phyloP scores from a whole-genome alignment of 23 tunicate genomes.

The Ciona savignyi region DNA sequence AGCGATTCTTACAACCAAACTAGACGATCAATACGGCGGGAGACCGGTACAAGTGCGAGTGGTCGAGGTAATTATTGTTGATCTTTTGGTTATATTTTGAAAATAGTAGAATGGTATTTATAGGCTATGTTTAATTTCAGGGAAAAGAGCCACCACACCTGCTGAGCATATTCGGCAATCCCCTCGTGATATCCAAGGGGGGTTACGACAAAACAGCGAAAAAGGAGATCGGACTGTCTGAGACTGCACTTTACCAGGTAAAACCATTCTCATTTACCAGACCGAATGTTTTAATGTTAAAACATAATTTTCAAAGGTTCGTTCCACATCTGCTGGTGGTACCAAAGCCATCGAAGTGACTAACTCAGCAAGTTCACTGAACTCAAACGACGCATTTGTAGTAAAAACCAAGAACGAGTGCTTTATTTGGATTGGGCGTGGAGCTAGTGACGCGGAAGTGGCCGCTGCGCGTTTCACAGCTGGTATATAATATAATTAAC shows the following conservation, averaged over 20 bases:
- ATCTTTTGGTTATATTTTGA: neutral
- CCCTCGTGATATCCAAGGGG: constrained; percentile 55
- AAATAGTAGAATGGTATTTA: too few species aligned
- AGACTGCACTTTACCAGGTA: constrained; percentile 58
- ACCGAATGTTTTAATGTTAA: neutral
- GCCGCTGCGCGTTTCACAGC: constrained; percentile 57
- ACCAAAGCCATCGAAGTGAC: constrained; percentile 72
- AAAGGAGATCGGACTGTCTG: constrained; percentile 40
- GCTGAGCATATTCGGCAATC: constrained; percentile 68
- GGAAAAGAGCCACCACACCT: constrained; percentile 99
- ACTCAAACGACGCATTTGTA: constrained; percentile 94
- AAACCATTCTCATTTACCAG: neutral
- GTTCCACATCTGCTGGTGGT: constrained; percentile 65
- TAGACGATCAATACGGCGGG: constrained; percentile 53
- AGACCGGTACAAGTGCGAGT: constrained; percentile 82
- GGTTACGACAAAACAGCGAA: constrained; percentile 43
- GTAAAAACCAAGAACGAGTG: constrained; percentile 38
- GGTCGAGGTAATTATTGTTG: constrained; percentile 26
- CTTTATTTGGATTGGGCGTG: constrained; percentile 69
- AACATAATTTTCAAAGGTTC: constrained; percentile 18
- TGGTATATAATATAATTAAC: constrained; percentile 20
- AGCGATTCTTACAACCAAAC: constrained; percentile 50
- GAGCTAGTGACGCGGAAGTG: constrained; percentile 71
- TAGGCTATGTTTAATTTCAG: constrained; percentile 7
- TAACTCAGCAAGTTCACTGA: constrained; percentile 47